Base-by-base conservation (phyloP, 1,140 invertebrate species). In the Chlorops oryzae region DNA sequence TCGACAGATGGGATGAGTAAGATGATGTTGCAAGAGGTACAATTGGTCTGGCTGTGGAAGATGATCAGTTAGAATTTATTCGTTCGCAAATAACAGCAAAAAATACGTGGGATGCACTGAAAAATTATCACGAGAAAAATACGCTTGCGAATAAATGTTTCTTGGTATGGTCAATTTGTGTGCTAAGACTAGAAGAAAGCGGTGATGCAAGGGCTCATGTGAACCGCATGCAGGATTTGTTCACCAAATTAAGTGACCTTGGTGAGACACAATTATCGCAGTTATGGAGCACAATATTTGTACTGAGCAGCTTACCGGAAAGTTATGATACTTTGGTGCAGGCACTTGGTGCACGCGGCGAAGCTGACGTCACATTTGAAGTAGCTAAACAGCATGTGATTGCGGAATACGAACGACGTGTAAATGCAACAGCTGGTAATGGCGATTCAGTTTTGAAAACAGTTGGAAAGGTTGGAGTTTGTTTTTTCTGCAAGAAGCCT, bases 121-220 rank as follows among this genome's bases (percentile, higher is more conserved):
- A 23, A 25, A 35, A 40, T 3, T 56, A 58, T 43, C 41, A 43
- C 22, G 41, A 43, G 21, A 9, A 34, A n/a, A 46, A 46, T 32
- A 28, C 44, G 5, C 18, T 46, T 6, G 23, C n/a, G 18, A 46
- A 46, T 23, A 46, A 34, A 46, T 7, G 7, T n/a, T 32, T 7
- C 13, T 18, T 49, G 22, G 32, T 41, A 38, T 24, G 47, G 18
- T 27, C 37, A 2, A 49, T 49, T 24, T 49, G 47, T 49, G 22
- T 7, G 12, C 21, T 49, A 2, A 39, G 32, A 32, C 47, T 49
- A 27, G 21, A 39, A 28, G 47, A 49, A 49, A 27, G 38, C 13
- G 47, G 35, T 27, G 37, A 49, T 25, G 25, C 38, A 27, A 24
- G 34, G 34, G 25, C 15, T 7, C 48, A 50, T 28, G 40, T 49